These are phyloP conservation scores for Glomeris maerens DNA, from an alignment of 1,140 invertebrate species.

Conservation along the genomic window DNA sequence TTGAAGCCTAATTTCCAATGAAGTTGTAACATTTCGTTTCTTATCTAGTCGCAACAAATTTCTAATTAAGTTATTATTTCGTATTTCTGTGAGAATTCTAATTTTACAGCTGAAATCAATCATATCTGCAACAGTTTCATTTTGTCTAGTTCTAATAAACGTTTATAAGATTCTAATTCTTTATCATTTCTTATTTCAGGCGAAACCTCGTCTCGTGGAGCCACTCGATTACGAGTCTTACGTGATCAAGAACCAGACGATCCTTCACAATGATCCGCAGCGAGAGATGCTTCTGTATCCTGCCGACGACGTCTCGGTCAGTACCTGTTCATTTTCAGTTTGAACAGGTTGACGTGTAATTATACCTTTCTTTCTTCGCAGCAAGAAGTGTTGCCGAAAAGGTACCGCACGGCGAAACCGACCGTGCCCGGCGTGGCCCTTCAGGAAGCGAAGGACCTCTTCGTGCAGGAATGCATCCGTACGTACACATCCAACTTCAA, in stretches of 20 bases:
- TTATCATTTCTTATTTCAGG: too few relatives aligned
- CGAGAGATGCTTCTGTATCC: slow-evolving; percentile 77
- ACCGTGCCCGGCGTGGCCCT: slow-evolving; percentile 41
- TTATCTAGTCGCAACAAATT: too few relatives aligned
- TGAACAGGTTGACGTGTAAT: slow-evolving; percentile 1
- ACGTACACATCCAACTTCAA: slow-evolving; percentile 77
- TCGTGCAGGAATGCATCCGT: slow-evolving; percentile 71
- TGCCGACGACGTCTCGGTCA: slow-evolving; percentile 76
- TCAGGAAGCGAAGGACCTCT: slow-evolving; percentile 38
- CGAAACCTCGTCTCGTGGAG: slow-evolving; percentile 57
- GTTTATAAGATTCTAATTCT: too few relatives aligned
- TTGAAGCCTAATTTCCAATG: too few relatives aligned
- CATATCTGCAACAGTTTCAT: too few relatives aligned
- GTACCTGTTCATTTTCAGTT: slow-evolving; percentile 26
- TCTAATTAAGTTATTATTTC: too few relatives aligned
- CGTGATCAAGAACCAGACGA: slow-evolving; percentile 73
- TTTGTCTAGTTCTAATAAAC: too few relatives aligned
- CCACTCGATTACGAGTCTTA: slow-evolving; percentile 83
- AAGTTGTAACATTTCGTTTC: too few relatives aligned
- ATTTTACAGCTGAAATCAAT: too few relatives aligned
- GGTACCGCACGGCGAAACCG: slow-evolving; percentile 56
- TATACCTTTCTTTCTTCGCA: slow-evolving; percentile 29
- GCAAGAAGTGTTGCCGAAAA: slow-evolving; percentile 62
- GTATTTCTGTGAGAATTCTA: too few relatives aligned
- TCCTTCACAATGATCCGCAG: slow-evolving; percentile 83